A percentile compares a stretch with the other conserved stretches of the same genome.
Conservation (phyloP, 2,797 vertebrate genomes). For the Yasuhikotakia modesta region DNA sequence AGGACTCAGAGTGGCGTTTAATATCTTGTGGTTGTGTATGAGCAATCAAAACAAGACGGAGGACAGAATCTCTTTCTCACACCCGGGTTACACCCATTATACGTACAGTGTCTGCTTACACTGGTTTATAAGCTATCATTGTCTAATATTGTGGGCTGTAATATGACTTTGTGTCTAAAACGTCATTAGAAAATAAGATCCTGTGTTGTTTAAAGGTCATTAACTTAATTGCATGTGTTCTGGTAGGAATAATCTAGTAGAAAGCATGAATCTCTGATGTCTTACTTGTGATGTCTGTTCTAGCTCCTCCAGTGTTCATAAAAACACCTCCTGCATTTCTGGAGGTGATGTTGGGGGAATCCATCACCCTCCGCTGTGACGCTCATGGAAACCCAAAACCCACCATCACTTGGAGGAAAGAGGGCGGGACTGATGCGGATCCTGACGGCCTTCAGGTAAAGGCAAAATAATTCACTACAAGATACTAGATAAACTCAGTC, state of each 20-base stretch:
- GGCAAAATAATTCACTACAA: no score
- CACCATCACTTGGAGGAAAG: constrained; percentile 86
- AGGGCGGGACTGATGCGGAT: constrained; percentile 75
- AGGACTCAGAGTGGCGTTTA: constrained; percentile 25
- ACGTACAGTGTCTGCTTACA: constrained; percentile 29
- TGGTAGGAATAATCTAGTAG: background rate
- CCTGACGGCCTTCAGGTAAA: constrained; percentile 84
- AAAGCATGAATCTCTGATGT: background rate
- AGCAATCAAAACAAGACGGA: constrained; percentile 1
- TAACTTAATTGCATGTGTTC: background rate
- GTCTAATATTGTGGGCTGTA: background rate
- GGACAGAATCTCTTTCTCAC: background rate
- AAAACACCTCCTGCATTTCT: constrained; percentile 85
- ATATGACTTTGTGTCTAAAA: constrained; percentile 14
- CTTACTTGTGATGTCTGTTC: constrained; percentile 56
- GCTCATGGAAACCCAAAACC: constrained; percentile 90
- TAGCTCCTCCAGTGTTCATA: constrained; percentile 90
- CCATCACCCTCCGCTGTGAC: constrained; percentile 84
- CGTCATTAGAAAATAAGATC: background rate
- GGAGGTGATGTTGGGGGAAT: constrained; percentile 83
- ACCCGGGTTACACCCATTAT: background rate
- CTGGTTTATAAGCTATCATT: background rate
- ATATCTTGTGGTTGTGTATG: constrained; percentile 1
- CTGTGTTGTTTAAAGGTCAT: background rate
- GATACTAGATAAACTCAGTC: no score